A percentile compares a stretch with the other conserved stretches of the same genome.
These are phyloP conservation scores for Andrena fulva DNA, from an alignment of 2,888 invertebrate species.

Conservation along the genomic window DNA sequence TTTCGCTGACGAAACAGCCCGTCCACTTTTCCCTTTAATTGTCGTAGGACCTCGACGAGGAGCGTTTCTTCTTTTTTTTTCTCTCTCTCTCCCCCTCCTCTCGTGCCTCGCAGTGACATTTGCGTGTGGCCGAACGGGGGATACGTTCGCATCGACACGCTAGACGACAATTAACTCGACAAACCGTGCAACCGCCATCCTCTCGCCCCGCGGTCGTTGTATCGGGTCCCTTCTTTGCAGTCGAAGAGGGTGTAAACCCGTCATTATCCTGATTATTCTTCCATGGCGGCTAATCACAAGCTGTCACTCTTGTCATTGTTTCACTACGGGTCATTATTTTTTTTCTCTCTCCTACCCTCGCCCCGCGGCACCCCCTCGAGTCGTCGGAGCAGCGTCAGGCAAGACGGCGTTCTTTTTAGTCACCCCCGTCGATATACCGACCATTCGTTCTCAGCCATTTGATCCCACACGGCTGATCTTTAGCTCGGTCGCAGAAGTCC, in stretches of 20 bases:
- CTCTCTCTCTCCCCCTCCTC: conserved; percentile 4
- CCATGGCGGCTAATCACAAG: conserved; percentile 81
- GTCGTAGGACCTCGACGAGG: conserved; percentile 44
- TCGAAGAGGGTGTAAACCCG: conserved; percentile 80
- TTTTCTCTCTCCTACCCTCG: conserved; percentile 49
- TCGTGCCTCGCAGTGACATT: conserved; percentile 80
- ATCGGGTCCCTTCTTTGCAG: conserved; percentile 59
- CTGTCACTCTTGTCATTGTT: conserved; percentile 81
- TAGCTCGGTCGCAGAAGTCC: conserved; percentile 70
- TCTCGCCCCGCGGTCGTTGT: conserved; percentile 47
- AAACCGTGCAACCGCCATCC: conserved; percentile 76
- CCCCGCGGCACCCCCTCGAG: conserved; percentile 11
- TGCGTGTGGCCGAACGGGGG: conserved; percentile 78
- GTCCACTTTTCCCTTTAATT: conserved; percentile 64
- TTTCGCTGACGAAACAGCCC: conserved; percentile 54
- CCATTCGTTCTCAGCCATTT: conserved; percentile 65
- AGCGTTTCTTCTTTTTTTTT: conserved; percentile 52
- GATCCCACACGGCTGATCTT: conserved; percentile 71
- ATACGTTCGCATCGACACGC: conserved; percentile 78
- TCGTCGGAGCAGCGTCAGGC: conserved; percentile 10
- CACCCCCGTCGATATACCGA: conserved; percentile 47
- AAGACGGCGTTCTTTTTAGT: conserved; percentile 20
- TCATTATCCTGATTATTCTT: conserved; percentile 83
- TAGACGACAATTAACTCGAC: conserved; percentile 83
- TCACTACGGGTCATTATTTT: conserved; percentile 77